phyloP scores from a whole-genome alignment of 2,113 vertebrate genomes.

The Morone chrysops region DNA sequence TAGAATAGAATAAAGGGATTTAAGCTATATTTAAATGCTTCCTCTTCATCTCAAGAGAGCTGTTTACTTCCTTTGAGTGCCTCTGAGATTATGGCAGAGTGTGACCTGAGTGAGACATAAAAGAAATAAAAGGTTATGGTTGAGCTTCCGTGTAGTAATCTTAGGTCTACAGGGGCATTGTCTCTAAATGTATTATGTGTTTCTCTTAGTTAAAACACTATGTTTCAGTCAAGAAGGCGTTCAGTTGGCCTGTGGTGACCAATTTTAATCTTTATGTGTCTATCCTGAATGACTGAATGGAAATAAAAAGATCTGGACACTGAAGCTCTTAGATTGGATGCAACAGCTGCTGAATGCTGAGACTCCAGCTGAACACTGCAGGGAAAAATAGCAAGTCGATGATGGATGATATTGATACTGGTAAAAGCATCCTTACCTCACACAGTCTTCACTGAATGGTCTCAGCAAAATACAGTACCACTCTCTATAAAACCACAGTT shows the following conservation, averaged over 20 bases:
- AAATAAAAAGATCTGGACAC: conserved; percentile 9
- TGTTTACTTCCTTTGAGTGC: conserved; percentile 48
- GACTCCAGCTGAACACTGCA: conserved; percentile 14
- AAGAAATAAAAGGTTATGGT: conserved; percentile 59
- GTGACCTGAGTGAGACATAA: conserved; percentile 55
- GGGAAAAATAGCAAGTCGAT: conserved; percentile 10
- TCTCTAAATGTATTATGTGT: conserved; percentile 48
- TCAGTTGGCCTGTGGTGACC: not conserved
- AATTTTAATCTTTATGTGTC: conserved; percentile 27
- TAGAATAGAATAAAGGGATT: conserved; percentile 29
- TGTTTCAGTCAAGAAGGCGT: conserved; percentile 23
- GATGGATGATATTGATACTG: conserved; percentile 62
- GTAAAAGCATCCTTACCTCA: conserved; percentile 43
- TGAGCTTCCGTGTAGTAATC: conserved; percentile 57
- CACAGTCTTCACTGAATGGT: conserved; percentile 13
- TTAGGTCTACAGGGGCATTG: conserved; percentile 48
- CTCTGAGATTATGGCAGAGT: conserved; percentile 46
- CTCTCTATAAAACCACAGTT: conserved; percentile 43
- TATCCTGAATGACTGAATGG: conserved; percentile 8
- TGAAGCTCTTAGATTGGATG: not conserved
- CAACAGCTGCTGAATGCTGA: conserved; percentile 23
- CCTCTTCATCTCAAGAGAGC: conserved; percentile 43
- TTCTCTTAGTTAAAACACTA: conserved; percentile 39
- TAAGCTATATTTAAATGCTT: conserved; percentile 42
- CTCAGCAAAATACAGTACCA: conserved; percentile 23